Evolutionary conservation across 2,888 invertebrate species (phyloP).

Genomic region (Coelopa pilipes): DNA sequence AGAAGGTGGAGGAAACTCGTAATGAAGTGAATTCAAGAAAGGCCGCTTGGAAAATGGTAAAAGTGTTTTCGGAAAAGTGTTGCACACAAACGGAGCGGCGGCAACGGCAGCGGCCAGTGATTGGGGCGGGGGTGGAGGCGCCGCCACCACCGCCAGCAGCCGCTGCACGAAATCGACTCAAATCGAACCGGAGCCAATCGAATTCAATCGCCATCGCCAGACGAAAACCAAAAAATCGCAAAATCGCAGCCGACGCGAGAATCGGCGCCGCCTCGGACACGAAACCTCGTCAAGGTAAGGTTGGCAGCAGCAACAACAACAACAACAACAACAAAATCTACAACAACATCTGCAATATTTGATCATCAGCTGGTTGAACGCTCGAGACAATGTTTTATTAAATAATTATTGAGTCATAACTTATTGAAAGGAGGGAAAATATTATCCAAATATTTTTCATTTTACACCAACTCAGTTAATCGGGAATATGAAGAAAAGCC

Average conservation of each 20-base stretch:
- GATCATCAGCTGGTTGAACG: constrained; percentile 15
- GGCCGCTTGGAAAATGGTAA: too few species aligned
- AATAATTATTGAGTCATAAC: neutral
- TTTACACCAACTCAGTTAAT: too few species aligned
- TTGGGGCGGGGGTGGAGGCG: too few species aligned
- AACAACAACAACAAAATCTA: constrained; percentile 1
- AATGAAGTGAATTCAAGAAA: too few species aligned
- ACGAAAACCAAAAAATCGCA: neutral
- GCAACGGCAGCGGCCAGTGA: too few species aligned
- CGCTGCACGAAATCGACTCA: too few species aligned
- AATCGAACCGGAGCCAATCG: neutral
- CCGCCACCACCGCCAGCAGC: too few species aligned
- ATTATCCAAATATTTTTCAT: neutral
- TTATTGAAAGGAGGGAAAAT: neutral
- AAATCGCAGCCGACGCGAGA: neutral
- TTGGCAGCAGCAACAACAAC: neutral
- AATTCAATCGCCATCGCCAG: constrained; percentile 18
- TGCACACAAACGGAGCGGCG: too few species aligned
- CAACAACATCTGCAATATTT: neutral
- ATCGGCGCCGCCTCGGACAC: neutral
- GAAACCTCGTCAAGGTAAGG: constrained; percentile 14
- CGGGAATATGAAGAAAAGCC: too few species aligned
- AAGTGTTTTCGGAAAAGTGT: too few species aligned
- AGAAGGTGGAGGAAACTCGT: too few species aligned
- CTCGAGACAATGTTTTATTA: neutral